Evolutionary conservation across 2,113 vertebrate genomes (phyloP), one percentile per base, ranked within the genome.

Genomic region (Onychorhynchus coronatus): DNA sequence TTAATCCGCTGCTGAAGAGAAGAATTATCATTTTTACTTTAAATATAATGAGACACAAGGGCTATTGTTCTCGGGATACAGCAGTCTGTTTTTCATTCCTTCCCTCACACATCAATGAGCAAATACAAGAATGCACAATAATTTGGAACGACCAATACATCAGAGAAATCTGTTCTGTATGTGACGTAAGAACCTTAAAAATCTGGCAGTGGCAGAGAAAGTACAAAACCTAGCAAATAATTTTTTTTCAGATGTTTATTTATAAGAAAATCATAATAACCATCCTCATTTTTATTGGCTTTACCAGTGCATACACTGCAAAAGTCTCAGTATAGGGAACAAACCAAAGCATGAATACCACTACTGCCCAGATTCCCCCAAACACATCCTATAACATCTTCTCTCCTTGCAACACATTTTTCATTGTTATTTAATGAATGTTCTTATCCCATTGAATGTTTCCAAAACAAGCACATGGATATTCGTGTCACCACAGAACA

Each of bases 381-480:
- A 21, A 9, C 1, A 3, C 5, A 1, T 28, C 46, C 22, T 59
- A 5, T 47, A 59, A 46, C 5, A 3, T 25, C 8, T 17, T 9
- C 9, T 61, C 9, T 58, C 31, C 33, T 66, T 85, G 80, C 65
- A 84, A 65, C 4, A 22, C 2, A 11, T 62, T 93, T 67, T 63
- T 94, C 55, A 53, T 12, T 53, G 24, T 56, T 41, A 33, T n/a
- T 77, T 58, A 81, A n/a, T 41, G 14, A 28, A 49, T 66, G 7
- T 74, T 74, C 37, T 74, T 70, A 61, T 37, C 50, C 11, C 55
- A 67, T 8, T 58, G 31, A 77, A 49, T 8, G 53, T 22, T 89
- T 81, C 23, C 21, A 63, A 94, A 78, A 81, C 4, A 9, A 59
- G 18, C 22, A 46, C 3, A 14, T n/a, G 5, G 31, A 71, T 18